Conservation (phyloP, 2,888 invertebrate species). For the Colostygia pectinataria region DNA sequence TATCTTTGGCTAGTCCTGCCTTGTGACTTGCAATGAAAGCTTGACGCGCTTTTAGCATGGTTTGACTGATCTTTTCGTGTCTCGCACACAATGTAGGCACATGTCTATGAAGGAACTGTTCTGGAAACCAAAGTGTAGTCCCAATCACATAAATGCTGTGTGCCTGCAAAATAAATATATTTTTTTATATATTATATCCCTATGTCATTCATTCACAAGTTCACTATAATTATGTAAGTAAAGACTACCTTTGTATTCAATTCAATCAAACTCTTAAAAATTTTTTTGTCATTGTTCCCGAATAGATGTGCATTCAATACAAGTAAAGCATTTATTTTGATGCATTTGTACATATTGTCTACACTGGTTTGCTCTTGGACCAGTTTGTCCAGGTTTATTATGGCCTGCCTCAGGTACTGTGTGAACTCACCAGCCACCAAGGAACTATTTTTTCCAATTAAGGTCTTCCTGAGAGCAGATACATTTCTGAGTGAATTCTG, state of each 20-base stretch:
- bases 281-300: constrained; percentile 89
- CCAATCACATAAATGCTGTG: constrained; percentile 91
- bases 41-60: constrained; percentile 78
- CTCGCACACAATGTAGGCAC: constrained; percentile 82
- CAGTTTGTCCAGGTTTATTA: constrained; percentile 84
- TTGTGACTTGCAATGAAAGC: constrained; percentile 82
- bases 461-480: constrained; percentile 65
- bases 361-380: constrained; percentile 76
- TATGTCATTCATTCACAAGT: neutral
- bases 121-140: constrained; percentile 93
- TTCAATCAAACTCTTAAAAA: constrained; percentile 88
- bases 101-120: constrained; percentile 88
- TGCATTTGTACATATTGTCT: constrained; percentile 83
- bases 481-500: constrained; percentile 79
- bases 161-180: constrained; percentile 74
- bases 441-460: constrained; percentile 72
- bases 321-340: constrained; percentile 86
- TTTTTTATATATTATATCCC: constrained; percentile 8
- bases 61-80: constrained; percentile 71
- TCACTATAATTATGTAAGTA: neutral
- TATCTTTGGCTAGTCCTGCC: constrained; percentile 84
- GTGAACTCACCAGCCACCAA: constrained; percentile 84
- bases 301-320: constrained; percentile 88
- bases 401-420: constrained; percentile 85
- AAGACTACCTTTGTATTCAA: constrained; percentile 86